Percentiles rank a stretch among this genome's conserved stretches.
These are phyloP conservation scores for Larimichthys crocea DNA, from an alignment of 2,113 vertebrate species.

Conservation along the genomic window DNA sequence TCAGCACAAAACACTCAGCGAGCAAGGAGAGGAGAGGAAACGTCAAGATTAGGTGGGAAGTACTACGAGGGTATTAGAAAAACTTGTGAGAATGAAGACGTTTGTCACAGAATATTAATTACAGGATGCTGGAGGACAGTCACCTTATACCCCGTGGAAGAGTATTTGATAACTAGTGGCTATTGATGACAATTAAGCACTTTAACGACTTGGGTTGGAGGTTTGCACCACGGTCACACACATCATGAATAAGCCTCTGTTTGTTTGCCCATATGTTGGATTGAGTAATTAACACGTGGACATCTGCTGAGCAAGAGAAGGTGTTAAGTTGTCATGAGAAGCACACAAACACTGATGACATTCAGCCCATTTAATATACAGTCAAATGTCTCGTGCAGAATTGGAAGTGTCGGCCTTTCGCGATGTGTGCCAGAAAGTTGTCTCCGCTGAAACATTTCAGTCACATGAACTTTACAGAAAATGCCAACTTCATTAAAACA, in stretches of 20 bases:
- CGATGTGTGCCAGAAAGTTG: conserved; percentile 13
- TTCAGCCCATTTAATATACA: neutral
- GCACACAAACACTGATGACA: neutral
- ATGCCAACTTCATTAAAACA: conserved; percentile 64
- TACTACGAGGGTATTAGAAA: conserved; percentile 53
- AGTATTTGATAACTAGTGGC: conserved; percentile 67
- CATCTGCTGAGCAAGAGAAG: conserved; percentile 54
- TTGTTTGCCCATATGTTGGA: conserved; percentile 64
- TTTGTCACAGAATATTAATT: conserved; percentile 80
- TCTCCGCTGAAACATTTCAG: conserved; percentile 24
- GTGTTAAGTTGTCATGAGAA: conserved; percentile 50
- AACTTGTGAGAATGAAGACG: conserved; percentile 66
- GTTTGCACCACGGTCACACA: conserved; percentile 62
- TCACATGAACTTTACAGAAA: conserved; percentile 58
- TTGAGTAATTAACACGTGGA: neutral
- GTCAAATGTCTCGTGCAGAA: neutral
- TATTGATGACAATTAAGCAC: conserved; percentile 72
- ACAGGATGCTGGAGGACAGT: conserved; percentile 69
- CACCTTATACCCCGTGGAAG: conserved; percentile 69
- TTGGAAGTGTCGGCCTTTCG: neutral
- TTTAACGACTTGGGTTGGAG: conserved; percentile 55
- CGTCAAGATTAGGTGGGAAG: conserved; percentile 75
- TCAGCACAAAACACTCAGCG: conserved; percentile 59
- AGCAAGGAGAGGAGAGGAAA: conserved; percentile 65
- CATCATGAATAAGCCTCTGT: conserved; percentile 62